Evolutionary conservation across 2,113 vertebrate genomes (phyloP), one percentile per base, ranked within the genome.

Genomic region (Copsychus sechellarum): DNA sequence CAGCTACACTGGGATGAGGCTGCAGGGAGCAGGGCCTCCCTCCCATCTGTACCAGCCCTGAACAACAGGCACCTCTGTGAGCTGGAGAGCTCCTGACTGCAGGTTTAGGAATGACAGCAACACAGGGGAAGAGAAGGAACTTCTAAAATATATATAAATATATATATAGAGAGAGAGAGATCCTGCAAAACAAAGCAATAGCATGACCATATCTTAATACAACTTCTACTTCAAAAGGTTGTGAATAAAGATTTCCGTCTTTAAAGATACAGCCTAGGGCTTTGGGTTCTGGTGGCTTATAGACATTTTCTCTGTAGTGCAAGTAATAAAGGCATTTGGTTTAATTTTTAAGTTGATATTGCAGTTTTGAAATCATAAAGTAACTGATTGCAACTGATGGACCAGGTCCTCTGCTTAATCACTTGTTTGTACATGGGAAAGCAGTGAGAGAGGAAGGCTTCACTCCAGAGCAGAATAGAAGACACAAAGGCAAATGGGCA

Each of bases 361-460:
- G 50, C 33, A 34, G 0, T 77, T 76, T 17, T 17, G 8, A 81
- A 33, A 36, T 54, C 21, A 54, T 43, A 10, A 94, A 76, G 16
- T 60, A 74, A 47, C 33, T 7, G 54, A 31, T 14, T 57, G 48
- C 34, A 85, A 5, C 33, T 43, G n/a, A 36, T 4, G 4, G 74
- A 38, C 54, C 6, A 5, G 47, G 21, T 16, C 38, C n/a, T 82
- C 60, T 82, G 66, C 42, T 73, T 50, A 81, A 51, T 73, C 8
- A 17, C 56, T 83, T 54, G 9, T 50, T 86, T 66, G 50, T 48
- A 66, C 64, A 40, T 2, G 6, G 72, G 60, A 33, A 86, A 66
- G 78, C 19, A n/a, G 50, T 58, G 26, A 31, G 83, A 58, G 91
- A 88, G 88, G 88, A 94, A 96, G 47, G 86, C 73, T 86, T 29